phyloP scores from a whole-genome alignment of 64 coral and sea anemone species.

The Exaiptasia diaphana region DNA sequence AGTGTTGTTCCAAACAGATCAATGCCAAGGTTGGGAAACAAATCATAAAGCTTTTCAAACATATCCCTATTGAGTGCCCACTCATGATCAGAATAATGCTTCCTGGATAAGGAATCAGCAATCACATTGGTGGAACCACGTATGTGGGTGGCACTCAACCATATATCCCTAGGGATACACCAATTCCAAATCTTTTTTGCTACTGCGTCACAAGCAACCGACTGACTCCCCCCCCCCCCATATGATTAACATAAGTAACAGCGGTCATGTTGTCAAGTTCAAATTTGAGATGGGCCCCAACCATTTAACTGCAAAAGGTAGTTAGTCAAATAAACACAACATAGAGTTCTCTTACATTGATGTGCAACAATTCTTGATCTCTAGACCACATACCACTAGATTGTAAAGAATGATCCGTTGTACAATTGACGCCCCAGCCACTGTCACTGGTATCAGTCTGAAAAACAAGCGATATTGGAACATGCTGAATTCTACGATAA shows the following conservation, averaged over 20 bases:
- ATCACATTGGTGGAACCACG: slow-evolving; percentile 20
- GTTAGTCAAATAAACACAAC: slow-evolving; percentile 44
- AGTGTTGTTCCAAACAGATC: slow-evolving; percentile 46
- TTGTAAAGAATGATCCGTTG: slow-evolving; percentile 9
- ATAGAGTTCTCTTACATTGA: slow-evolving; percentile 54
- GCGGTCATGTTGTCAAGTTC: slow-evolving; percentile 65
- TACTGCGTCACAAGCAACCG: slow-evolving; percentile 30
- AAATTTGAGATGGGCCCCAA: slow-evolving; percentile 55
- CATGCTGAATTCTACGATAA: slow-evolving; percentile 9
- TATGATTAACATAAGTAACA: slow-evolving; percentile 51
- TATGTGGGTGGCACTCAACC: slow-evolving; percentile 15
- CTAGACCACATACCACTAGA: not conserved
- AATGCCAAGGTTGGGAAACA: slow-evolving; percentile 28
- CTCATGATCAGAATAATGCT: slow-evolving; percentile 48
- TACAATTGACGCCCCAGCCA: slow-evolving; percentile 22
- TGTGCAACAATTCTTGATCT: not conserved
- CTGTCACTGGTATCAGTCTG: slow-evolving; percentile 32
- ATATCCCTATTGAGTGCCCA: slow-evolving; percentile 33
- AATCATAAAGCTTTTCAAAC: slow-evolving; percentile 10
- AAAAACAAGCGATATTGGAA: not conserved
- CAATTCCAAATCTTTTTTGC: slow-evolving; percentile 44
- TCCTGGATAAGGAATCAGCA: slow-evolving; percentile 10
- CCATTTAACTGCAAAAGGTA: slow-evolving; percentile 37
- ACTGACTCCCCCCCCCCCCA: slow-evolving; percentile 48
- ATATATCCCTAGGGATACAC: not conserved